Percentiles rank a stretch among this genome's conserved stretches.
Evolutionary conservation across 1,140 invertebrate genomes (phyloP).

Genomic region (Potamilus streckersoni): DNA sequence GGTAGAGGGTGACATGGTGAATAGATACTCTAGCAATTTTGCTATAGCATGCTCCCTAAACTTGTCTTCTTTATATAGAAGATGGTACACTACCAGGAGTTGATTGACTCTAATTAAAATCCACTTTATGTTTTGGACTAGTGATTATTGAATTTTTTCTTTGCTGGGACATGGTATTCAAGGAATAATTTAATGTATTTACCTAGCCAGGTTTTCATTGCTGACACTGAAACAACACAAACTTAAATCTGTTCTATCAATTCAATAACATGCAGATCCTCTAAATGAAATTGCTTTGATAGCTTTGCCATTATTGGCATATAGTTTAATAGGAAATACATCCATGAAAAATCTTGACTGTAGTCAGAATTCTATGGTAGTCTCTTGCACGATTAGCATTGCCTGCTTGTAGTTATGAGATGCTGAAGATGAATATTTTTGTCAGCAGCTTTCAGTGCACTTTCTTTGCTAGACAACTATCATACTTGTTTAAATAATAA

Average conservation of each 20-base stretch:
- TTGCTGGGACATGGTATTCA: too few species aligned
- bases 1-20: slow-evolving; percentile 22
- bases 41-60: slow-evolving; percentile 2
- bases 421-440: slow-evolving; percentile 15
- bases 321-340: too few species aligned
- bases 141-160: too few species aligned
- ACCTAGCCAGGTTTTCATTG: background rate
- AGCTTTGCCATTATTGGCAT: slow-evolving; percentile 22
- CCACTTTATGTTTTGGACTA: slow-evolving; percentile 3
- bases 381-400: slow-evolving; percentile 20
- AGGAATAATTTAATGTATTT: background rate
- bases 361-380: slow-evolving; percentile 5
- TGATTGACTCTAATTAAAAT: slow-evolving; percentile 11
- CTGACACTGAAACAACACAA: background rate
- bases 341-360: background rate
- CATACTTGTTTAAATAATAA: slow-evolving; percentile 11
- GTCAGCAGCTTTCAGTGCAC: slow-evolving; percentile 7
- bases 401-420: slow-evolving; percentile 2
- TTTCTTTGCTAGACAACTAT: slow-evolving; percentile 15
- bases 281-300: slow-evolving; percentile 13
- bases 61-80: background rate
- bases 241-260: slow-evolving; percentile 2
- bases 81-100: slow-evolving; percentile 9
- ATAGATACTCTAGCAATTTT: slow-evolving; percentile 5
- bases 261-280: slow-evolving; percentile 14